phyloP scores from a whole-genome alignment of 2,113 vertebrate genomes.

The Scalopus aquaticus region DNA sequence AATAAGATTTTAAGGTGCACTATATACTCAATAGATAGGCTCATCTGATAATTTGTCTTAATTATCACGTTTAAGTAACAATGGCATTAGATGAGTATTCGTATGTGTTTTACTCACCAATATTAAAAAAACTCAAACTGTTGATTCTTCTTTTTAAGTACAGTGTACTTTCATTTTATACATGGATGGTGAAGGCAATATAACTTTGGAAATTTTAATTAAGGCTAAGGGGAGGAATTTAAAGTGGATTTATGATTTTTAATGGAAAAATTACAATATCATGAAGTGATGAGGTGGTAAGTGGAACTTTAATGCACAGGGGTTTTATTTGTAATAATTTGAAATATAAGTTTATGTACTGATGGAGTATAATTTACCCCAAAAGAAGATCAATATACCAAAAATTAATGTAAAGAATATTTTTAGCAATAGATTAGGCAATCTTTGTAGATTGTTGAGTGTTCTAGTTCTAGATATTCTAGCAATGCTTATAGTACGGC shows the following conservation, averaged over 20 bases:
- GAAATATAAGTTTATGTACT: neutral
- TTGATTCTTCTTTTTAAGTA: neutral
- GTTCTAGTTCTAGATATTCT: neutral
- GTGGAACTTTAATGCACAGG: too few species aligned
- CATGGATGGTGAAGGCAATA: neutral
- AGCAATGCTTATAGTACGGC: too few species aligned
- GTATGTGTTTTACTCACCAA: neutral
- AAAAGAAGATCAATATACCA: neutral
- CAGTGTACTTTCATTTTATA: neutral
- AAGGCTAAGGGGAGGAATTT: neutral
- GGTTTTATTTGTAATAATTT: neutral
- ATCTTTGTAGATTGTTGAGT: neutral
- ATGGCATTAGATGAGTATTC: neutral
- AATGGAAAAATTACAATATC: neutral
- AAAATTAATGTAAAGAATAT: neutral
- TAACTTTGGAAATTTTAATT: neutral
- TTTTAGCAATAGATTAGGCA: neutral
- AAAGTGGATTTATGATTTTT: neutral
- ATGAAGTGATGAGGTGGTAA: neutral
- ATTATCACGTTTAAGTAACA: neutral
- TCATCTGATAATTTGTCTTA: neutral
- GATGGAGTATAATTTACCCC: neutral
- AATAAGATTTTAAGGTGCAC: neutral
- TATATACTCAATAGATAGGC: neutral
- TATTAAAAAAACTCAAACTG: neutral